Base-by-base conservation (phyloP, 1,140 invertebrate species). In the Brachionus asplanchnoidis region DNA sequence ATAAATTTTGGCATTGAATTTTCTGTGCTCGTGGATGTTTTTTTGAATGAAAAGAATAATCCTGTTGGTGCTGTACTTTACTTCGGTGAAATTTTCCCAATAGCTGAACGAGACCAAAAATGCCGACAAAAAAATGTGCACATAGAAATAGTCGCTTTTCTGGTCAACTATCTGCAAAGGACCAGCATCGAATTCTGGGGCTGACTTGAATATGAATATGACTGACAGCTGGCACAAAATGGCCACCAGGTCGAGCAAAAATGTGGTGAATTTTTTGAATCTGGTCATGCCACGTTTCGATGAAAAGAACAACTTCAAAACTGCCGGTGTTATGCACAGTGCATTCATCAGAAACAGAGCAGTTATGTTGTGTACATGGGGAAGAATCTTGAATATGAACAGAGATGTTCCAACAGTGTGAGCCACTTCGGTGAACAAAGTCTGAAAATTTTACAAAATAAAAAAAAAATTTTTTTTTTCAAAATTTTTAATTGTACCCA, bases 51-150 rank as follows among this genome's bases (percentile, higher is more conserved):
- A 70, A 17, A 68, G n/a, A 50, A 56, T 68, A 17, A 84, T 11
- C 5, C 60, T 36, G 28, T 70, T 84, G 5, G 60, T 84, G 60
- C 46, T 46, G 40, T 65, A 84, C 3, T 36, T 36, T 20, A 70
- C 60, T 46, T 84, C 65, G 28, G 60, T 26, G 36, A 84, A 84
- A 56, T 68, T 84, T 73, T 84, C 68, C 82, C 82, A 84, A 84
- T 84, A 84, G 36, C 82, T 60, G 1, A 84, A 32, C 17, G 82
- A 84, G 1, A 84, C 50, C 23, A 84, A 46, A 68, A 84, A 46
- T 40, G 82, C 60, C 3, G 17, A 32, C 12, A 68, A 6, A 23
- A 60, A 17, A 26, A 84, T 28, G 9, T 36, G 44, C 1, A 68
- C 60, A 23, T 77, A 77, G n/a, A 77, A 77, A 12, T 53, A n/a